Percentiles rank a stretch among this genome's conserved stretches.
These are phyloP conservation scores for Gnathonemus echidnorhynchus DNA, from an alignment of 2,113 vertebrate genomes.

Conservation along the genomic window DNA sequence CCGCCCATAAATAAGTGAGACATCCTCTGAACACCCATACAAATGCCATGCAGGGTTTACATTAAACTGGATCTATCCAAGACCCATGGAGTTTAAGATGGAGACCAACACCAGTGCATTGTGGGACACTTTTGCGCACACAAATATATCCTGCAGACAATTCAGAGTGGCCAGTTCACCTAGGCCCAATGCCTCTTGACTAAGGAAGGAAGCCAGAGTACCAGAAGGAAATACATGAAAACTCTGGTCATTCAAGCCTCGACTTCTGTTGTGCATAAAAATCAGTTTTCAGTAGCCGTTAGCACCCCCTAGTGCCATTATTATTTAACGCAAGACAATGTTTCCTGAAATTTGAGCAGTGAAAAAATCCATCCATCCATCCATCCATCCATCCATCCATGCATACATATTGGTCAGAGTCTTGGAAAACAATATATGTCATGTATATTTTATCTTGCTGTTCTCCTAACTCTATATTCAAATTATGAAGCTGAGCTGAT, in stretches of 20 bases:
- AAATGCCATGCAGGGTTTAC: background rate
- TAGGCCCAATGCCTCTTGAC: background rate
- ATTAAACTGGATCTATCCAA: background rate
- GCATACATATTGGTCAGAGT: background rate
- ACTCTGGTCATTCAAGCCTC: background rate
- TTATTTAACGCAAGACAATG: background rate
- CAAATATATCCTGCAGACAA: background rate
- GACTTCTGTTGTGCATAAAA: background rate
- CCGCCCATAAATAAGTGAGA: background rate
- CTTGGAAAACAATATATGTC: background rate
- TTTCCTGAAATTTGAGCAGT: background rate
- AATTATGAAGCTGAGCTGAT: background rate
- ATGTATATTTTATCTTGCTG: background rate
- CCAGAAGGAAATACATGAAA: background rate
- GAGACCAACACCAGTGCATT: background rate
- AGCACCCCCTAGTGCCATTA: constrained; percentile 16
- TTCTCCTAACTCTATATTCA: background rate
- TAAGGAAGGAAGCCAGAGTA: background rate
- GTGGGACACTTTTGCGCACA: background rate
- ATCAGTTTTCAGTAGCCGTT: background rate
- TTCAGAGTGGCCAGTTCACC: background rate
- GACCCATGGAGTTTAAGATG: background rate
- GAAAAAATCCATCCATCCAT: background rate
- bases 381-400: background rate
- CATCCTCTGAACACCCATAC: background rate